These are phyloP conservation scores for Arrhopalites spinosus DNA, from an alignment of 2,888 invertebrate species.

Conservation along the genomic window DNA sequence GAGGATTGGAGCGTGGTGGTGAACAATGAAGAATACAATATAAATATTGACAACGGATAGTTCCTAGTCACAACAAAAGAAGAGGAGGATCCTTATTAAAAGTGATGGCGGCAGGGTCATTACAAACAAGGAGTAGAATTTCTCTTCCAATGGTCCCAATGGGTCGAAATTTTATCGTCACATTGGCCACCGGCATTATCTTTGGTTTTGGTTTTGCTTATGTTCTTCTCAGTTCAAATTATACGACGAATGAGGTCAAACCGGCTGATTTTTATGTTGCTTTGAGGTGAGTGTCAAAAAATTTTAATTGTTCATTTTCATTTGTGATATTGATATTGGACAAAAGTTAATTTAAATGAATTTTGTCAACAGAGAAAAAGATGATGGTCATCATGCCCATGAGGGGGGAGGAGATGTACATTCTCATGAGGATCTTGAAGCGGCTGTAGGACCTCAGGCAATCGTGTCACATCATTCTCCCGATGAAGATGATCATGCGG, in stretches of 20 bases:
- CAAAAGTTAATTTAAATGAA: conserved; percentile 1
- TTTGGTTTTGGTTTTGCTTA: conserved; percentile 80
- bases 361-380: conserved; percentile 36
- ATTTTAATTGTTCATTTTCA: background rate
- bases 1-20: too few species aligned
- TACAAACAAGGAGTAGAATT: too few species aligned
- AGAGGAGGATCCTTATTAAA: too few species aligned
- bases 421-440: conserved; percentile 58
- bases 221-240: conserved; percentile 65
- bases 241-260: background rate
- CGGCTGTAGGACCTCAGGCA: conserved; percentile 60
- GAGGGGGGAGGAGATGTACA: conserved; percentile 57
- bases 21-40: too few species aligned
- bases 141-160: conserved; percentile 57
- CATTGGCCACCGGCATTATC: conserved; percentile 72
- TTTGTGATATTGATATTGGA: background rate
- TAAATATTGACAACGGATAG: too few species aligned
- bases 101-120: too few species aligned
- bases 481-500: conserved; percentile 72
- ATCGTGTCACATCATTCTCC: conserved; percentile 62
- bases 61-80: too few species aligned
- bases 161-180: conserved; percentile 72
- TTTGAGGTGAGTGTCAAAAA: background rate
- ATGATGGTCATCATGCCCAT: conserved; percentile 56
- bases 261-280: background rate